These are phyloP conservation scores for Agrotis clavis DNA, from an alignment of 2,888 invertebrate species.

Conservation along the genomic window DNA sequence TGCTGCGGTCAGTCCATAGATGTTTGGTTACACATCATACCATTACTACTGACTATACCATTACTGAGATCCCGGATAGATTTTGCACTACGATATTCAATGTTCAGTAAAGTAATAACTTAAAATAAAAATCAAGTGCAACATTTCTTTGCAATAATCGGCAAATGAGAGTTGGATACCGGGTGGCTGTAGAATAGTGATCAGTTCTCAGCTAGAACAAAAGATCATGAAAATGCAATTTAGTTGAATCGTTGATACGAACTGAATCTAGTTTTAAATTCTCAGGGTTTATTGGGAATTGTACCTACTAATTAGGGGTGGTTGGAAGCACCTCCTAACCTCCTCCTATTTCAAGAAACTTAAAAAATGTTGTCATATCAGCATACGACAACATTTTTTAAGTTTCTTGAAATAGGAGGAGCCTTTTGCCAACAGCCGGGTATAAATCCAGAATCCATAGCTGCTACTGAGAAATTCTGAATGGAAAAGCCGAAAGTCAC, in stretches of 20 bases:
- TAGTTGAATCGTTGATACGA: constrained; percentile 22
- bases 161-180: constrained; percentile 20
- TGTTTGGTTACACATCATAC: too few relatives aligned
- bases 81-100: background rate
- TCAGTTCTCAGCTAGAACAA: constrained; percentile 29
- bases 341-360: too few relatives aligned
- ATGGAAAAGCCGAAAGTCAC: background rate
- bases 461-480: background rate
- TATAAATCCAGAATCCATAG: background rate
- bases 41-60: too few relatives aligned
- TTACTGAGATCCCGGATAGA: background rate
- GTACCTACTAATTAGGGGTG: background rate
- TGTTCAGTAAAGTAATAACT: background rate
- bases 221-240: constrained; percentile 45
- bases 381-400: too few relatives aligned
- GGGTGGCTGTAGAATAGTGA: constrained; percentile 22
- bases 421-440: background rate
- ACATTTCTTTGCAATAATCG: constrained; percentile 23
- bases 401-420: background rate
- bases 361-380: too few relatives aligned
- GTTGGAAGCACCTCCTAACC: too few relatives aligned
- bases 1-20: background rate
- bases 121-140: constrained; percentile 9
- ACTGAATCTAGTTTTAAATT: constrained; percentile 25
- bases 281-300: constrained; percentile 6